Base-by-base conservation (phyloP, 2,797 vertebrate species). In the Geotrypetes seraphini region DNA sequence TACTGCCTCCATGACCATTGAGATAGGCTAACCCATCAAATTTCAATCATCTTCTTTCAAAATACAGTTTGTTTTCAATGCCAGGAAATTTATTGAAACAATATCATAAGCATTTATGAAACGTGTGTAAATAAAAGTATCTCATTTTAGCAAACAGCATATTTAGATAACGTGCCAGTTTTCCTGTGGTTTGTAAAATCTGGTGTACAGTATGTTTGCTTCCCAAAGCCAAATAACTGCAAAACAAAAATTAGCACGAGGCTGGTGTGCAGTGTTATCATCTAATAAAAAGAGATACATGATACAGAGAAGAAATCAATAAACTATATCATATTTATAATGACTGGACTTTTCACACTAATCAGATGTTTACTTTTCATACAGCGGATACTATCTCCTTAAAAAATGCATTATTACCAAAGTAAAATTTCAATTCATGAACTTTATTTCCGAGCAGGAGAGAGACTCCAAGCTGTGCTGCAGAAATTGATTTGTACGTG, bases 121-220 rank as follows among this genome's bases (percentile, higher is more conserved):
- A 63, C 39, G 61, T 59, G 39, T 54, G 54, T 63, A 63, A 65
- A 69, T 63, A 67, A 42, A n/a, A 56, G 48, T 32, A 33, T 55
- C 55, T 67, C 33, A 50, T 64, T 65, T 61, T 56, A 59, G 57
- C 57, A 59, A 72, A 57, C 66, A 69, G 69, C 68, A 67, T 63
- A 72, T 57, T 66, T 52, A 56, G 61, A 63, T 46, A 53, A 40
- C 56, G 57, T 69, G 66, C 69, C 69, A 69, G 53, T 61, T 69
- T 66, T 60, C 69, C 59, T 67, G 66, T 65, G 63, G 69, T 67
- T 67, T 59, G 32, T 54, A 64, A 67, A 72, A 72, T 69, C 69
- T 72, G 69, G 61, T 69, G 36, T 69, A 60, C 69, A 72, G 66
- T 72, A 67, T 67, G 69, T 50, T 63, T 55, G 45, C 50, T 54